A percentile compares a stretch with the other conserved stretches of the same genome.
Conservation (phyloP, 30 jellyfish, hydroid and myxozoan species). For the Aurelia aurita region DNA sequence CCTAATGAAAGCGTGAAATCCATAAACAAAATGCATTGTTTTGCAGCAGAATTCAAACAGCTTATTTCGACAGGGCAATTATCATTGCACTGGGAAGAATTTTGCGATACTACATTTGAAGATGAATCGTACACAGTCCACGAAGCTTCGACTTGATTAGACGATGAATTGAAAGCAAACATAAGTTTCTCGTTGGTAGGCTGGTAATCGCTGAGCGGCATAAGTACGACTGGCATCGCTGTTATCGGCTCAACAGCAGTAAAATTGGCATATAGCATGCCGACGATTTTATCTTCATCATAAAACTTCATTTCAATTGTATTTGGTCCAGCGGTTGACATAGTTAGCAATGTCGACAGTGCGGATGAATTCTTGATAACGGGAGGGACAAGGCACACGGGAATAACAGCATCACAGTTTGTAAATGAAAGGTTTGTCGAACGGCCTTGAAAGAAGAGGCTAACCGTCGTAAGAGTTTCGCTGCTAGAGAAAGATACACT, state of each 20-base stretch:
- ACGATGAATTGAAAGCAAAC: neutral
- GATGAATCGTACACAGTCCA: neutral
- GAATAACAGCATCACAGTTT: too few relatives aligned
- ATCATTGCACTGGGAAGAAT: constrained; percentile 3
- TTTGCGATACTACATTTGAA: neutral
- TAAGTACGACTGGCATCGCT: neutral
- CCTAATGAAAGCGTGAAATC: neutral
- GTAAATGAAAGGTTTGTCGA: too few relatives aligned
- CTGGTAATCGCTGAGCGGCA: neutral
- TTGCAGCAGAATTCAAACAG: neutral
- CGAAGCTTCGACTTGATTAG: neutral
- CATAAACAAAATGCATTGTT: constrained; percentile 9
- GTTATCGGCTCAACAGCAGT: neutral
- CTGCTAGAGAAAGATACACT: constrained; percentile 1
- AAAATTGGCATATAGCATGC: neutral
- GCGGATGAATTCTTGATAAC: too few relatives aligned
- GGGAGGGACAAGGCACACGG: too few relatives aligned
- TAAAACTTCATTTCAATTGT: neutral
- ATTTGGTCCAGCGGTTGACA: too few relatives aligned
- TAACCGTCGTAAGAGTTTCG: too few relatives aligned
- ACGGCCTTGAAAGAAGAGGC: too few relatives aligned
- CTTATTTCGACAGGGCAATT: neutral
- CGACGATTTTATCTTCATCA: neutral
- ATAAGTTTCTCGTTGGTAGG: neutral
- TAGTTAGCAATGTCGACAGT: too few relatives aligned